phyloP scores from a whole-genome alignment of 2,113 vertebrate genomes.

The Zosterops japonicus region DNA sequence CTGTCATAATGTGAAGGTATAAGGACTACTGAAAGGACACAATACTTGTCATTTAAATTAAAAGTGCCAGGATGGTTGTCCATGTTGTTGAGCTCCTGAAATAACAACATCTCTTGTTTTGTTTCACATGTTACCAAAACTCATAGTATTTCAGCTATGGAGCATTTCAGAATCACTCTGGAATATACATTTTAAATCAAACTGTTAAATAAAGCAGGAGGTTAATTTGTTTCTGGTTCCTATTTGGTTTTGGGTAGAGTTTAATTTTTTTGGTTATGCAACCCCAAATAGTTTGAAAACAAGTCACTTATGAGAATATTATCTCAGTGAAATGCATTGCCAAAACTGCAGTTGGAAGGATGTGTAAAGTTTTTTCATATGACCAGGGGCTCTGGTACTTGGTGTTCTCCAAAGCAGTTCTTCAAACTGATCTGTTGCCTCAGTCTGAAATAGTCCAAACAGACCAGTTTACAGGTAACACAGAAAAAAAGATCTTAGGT shows the following conservation, averaged over 20 bases:
- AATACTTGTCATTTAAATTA: constrained; percentile 51
- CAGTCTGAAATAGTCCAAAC: neutral
- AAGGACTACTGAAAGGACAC: constrained; percentile 17
- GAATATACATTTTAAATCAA: neutral
- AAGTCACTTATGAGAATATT: neutral
- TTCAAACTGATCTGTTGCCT: neutral
- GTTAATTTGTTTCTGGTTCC: neutral
- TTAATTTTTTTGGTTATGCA: neutral
- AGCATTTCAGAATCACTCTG: neutral
- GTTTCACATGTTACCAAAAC: neutral
- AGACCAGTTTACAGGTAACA: neutral
- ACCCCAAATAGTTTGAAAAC: neutral
- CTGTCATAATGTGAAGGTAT: constrained; percentile 13
- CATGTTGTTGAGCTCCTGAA: constrained; percentile 21
- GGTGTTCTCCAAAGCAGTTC: neutral
- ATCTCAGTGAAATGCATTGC: neutral
- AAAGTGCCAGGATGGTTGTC: constrained; percentile 46
- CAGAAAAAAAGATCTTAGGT: neutral
- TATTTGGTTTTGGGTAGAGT: neutral
- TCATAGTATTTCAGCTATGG: neutral
- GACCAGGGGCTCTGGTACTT: neutral
- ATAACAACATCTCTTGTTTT: neutral
- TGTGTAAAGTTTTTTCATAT: neutral
- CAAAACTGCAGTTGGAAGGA: neutral
- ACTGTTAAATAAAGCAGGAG: neutral